Evolutionary conservation across 2,797 vertebrate genomes (phyloP).

Genomic region (Sebastes alutus): DNA sequence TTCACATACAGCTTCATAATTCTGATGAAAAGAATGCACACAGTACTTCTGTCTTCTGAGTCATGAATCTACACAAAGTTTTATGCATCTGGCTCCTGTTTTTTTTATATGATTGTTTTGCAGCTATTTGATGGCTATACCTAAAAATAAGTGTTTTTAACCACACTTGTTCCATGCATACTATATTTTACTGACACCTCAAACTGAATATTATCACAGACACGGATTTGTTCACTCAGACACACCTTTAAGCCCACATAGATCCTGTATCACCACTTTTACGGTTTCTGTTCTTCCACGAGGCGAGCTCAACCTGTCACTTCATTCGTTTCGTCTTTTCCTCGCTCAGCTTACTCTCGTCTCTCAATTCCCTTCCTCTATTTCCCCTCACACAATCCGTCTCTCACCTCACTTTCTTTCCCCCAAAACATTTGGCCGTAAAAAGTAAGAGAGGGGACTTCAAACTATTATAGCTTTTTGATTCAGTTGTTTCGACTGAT

Average conservation of each 20-base stretch:
- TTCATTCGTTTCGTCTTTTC: constrained; percentile 15
- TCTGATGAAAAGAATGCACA: not conserved
- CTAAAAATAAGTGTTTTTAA: not conserved
- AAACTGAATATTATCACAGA: constrained; percentile 21
- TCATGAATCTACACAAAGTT: not conserved
- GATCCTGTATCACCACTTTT: not conserved
- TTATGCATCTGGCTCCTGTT: not conserved
- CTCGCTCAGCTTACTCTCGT: not conserved
- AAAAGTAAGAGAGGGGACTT: not conserved
- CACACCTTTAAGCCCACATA: constrained; percentile 21
- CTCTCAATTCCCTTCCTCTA: constrained; percentile 7
- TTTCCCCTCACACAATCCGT: not conserved
- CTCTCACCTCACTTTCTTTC: not conserved
- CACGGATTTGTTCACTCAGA: constrained; percentile 9
- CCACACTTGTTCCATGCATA: not conserved
- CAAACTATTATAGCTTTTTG: not conserved
- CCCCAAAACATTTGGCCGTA: not conserved
- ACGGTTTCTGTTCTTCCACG: not conserved
- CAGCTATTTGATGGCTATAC: not conserved
- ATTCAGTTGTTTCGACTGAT: not conserved
- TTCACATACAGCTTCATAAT: not conserved
- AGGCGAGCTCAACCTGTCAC: constrained; percentile 25
- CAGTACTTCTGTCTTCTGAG: not conserved
- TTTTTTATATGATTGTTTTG: not conserved
- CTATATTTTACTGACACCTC: constrained; percentile 8